Conservation (phyloP, 2,888 invertebrate genomes). For the Physocephala rufipes region DNA sequence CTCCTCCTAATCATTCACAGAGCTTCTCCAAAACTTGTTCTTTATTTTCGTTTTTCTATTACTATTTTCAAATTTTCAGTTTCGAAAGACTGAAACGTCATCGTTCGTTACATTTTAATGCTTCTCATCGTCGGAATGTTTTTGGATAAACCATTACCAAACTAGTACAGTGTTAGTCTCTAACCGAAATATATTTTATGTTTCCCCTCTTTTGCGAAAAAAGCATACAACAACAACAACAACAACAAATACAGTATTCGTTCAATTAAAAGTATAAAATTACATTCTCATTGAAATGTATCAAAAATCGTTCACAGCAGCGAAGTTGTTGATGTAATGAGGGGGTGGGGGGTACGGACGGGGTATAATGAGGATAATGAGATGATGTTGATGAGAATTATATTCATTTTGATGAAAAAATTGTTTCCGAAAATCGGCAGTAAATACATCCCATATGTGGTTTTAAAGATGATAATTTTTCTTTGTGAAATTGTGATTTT, state of each 20-base stretch:
- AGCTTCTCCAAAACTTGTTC: too few relatives aligned
- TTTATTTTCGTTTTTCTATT: too few relatives aligned
- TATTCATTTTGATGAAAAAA: neutral
- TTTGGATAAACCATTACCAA: neutral
- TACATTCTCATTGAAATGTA: conserved; percentile 57
- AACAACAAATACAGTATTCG: conserved; percentile 30
- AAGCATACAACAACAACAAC: conserved; percentile 18
- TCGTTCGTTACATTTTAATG: conserved; percentile 4
- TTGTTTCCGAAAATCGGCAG: neutral
- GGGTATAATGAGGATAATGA: neutral
- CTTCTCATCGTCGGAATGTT: neutral
- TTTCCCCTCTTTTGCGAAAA: neutral
- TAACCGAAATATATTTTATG: neutral
- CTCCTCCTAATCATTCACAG: neutral
- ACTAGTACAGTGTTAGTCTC: too few relatives aligned
- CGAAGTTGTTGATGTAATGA: neutral
- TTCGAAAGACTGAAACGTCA: too few relatives aligned
- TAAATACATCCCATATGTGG: neutral
- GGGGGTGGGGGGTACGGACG: neutral
- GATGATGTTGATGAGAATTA: neutral
- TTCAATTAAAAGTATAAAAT: conserved; percentile 60
- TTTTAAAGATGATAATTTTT: too few relatives aligned
- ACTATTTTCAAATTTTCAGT: too few relatives aligned
- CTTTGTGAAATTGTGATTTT: too few relatives aligned
- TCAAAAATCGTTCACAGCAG: conserved; percentile 25